Conservation (phyloP, 2,888 invertebrate species). For the Heterodera filipjevi region DNA sequence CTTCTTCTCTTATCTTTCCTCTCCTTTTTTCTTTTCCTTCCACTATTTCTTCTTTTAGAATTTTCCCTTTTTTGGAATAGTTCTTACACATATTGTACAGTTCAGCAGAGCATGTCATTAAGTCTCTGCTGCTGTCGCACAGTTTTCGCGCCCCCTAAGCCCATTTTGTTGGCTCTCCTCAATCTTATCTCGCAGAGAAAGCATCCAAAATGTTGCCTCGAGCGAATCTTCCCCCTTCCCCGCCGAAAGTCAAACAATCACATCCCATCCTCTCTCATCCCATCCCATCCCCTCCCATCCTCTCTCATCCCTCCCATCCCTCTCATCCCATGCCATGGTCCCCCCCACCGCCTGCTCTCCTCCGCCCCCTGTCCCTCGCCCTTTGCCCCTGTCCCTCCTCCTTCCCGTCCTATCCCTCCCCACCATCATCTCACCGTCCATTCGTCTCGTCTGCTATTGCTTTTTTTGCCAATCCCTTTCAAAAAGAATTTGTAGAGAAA, state of each 20-base stretch:
- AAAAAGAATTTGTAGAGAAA: not conserved
- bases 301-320: not conserved
- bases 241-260: slow-evolving; percentile 1
- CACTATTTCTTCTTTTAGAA: not conserved
- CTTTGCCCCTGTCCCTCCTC: no score
- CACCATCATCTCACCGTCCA: not conserved
- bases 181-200: slow-evolving; percentile 12
- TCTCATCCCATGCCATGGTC: not conserved
- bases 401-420: not conserved
- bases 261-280: not conserved
- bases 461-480: no score
- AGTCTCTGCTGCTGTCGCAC: not conserved
- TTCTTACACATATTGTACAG: not conserved
- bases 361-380: not conserved
- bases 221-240: not conserved
- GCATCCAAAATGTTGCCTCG: slow-evolving; percentile 6
- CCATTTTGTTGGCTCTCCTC: not conserved
- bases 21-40: not conserved
- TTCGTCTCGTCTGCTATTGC: not conserved
- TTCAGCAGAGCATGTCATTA: not conserved
- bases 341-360: not conserved
- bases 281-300: not conserved
- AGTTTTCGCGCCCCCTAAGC: slow-evolving; percentile 6
- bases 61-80: not conserved
- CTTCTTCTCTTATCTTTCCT: not conserved